Percentiles rank a stretch among this genome's conserved stretches.
phyloP scores from a whole-genome alignment of 1,140 invertebrate genomes.

The Ips nitidus region DNA sequence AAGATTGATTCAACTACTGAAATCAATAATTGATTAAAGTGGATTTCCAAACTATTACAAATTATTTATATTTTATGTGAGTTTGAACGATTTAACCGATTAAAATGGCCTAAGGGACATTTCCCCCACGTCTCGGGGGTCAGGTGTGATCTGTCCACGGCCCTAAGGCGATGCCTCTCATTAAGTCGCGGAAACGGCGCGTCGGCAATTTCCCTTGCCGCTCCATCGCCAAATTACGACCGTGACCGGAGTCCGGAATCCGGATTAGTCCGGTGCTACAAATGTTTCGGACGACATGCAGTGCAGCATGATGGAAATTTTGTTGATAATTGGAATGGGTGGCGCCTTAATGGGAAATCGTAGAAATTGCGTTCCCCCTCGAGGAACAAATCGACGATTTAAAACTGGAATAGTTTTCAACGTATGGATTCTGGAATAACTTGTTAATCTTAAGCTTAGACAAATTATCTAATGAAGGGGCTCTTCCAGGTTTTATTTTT shows the following conservation, averaged over 20 bases:
- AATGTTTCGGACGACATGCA: constrained; percentile 33
- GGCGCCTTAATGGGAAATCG: constrained; percentile 26
- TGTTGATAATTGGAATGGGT: constrained; percentile 33
- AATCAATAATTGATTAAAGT: too few species aligned
- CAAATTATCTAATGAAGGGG: too few species aligned
- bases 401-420: neutral
- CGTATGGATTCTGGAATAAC: too few species aligned
- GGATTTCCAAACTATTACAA: too few species aligned
- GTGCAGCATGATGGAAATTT: constrained; percentile 20
- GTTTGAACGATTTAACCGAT: neutral
- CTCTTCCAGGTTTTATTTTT: neutral
- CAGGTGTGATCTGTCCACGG: constrained; percentile 38
- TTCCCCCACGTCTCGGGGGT: constrained; percentile 13
- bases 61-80: too few species aligned
- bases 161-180: constrained; percentile 51
- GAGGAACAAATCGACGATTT: constrained; percentile 29
- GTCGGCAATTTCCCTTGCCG: constrained; percentile 52
- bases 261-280: constrained; percentile 36
- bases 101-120: neutral
- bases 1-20: too few species aligned
- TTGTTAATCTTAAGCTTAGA: too few species aligned
- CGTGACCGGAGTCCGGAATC: constrained; percentile 50
- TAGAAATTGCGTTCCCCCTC: constrained; percentile 27
- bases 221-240: constrained; percentile 51
- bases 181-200: constrained; percentile 53